Conservation (phyloP, 2,797 vertebrate genomes). For the Nannoperca australis region DNA sequence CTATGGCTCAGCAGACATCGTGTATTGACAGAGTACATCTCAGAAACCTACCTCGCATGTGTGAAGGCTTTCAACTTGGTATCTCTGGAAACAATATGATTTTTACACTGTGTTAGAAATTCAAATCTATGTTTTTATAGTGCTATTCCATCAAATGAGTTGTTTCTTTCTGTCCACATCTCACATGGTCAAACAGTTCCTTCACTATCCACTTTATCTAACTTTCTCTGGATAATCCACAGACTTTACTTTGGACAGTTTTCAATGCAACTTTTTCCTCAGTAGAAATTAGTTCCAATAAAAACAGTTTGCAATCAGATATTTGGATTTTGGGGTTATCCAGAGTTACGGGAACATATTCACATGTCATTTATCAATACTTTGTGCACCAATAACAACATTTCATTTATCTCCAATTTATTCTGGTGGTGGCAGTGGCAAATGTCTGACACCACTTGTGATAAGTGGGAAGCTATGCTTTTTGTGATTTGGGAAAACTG, state of each 20-base stretch:
- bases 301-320: slow-evolving; percentile 20
- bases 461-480: slow-evolving; percentile 2
- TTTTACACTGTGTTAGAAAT: neutral
- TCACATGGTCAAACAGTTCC: slow-evolving; percentile 37
- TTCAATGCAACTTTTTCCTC: slow-evolving; percentile 29
- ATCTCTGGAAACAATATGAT: neutral
- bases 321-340: slow-evolving; percentile 30
- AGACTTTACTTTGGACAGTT: slow-evolving; percentile 65
- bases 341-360: neutral
- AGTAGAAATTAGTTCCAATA: slow-evolving; percentile 14
- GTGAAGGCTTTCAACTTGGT: neutral
- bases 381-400: neutral
- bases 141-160: neutral
- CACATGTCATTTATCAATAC: neutral
- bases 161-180: slow-evolving; percentile 8
- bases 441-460: neutral
- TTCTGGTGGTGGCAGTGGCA: neutral
- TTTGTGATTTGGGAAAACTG: slow-evolving; percentile 16
- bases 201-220: slow-evolving; percentile 30
- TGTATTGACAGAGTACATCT: neutral
- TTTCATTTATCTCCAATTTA: neutral
- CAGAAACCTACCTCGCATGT: neutral
- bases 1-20: neutral
- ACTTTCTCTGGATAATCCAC: slow-evolving; percentile 16
- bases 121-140: neutral